These are phyloP conservation scores for Chelon labrosus DNA, from an alignment of 2,797 vertebrate species.

Conservation along the genomic window DNA sequence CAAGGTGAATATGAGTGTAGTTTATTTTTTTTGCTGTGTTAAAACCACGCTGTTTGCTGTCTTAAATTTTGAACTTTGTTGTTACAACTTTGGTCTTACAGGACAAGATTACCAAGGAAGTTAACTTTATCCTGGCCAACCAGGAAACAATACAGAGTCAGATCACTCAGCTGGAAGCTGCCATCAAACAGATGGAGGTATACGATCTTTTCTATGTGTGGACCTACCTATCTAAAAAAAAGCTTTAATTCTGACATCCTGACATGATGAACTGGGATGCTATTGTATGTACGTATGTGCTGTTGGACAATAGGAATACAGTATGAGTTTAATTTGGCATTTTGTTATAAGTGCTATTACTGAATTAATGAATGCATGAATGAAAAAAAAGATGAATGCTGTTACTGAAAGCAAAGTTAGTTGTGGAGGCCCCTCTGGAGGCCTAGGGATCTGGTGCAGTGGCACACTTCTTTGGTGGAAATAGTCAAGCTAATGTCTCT, in stretches of 20 bases:
- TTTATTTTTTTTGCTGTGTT: neutral
- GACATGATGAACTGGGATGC: too few relatives aligned
- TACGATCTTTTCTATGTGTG: conserved; percentile 19
- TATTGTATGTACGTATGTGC: neutral
- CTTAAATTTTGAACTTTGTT: conserved; percentile 3
- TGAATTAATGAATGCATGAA: neutral
- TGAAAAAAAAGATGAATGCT: neutral
- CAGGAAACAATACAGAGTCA: conserved; percentile 94
- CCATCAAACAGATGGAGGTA: conserved; percentile 94
- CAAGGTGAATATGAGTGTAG: conserved; percentile 83
- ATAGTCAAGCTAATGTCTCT: neutral
- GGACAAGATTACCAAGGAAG: conserved; percentile 95
- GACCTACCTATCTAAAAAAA: neutral
- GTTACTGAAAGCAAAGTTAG: neutral
- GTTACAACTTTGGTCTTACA: conserved; percentile 63
- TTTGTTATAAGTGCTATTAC: conserved; percentile 15
- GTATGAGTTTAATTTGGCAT: neutral
- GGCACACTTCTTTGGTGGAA: neutral
- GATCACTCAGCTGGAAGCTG: conserved; percentile 93
- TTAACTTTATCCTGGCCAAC: conserved; percentile 92
- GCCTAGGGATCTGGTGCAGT: neutral
- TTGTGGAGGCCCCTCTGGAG: conserved; percentile 20
- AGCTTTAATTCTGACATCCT: neutral
- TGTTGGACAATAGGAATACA: neutral
- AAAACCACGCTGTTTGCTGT: neutral